These are phyloP conservation scores for Poeciliopsis infans DNA, from an alignment of 2,797 vertebrate species.

Conservation along the genomic window DNA sequence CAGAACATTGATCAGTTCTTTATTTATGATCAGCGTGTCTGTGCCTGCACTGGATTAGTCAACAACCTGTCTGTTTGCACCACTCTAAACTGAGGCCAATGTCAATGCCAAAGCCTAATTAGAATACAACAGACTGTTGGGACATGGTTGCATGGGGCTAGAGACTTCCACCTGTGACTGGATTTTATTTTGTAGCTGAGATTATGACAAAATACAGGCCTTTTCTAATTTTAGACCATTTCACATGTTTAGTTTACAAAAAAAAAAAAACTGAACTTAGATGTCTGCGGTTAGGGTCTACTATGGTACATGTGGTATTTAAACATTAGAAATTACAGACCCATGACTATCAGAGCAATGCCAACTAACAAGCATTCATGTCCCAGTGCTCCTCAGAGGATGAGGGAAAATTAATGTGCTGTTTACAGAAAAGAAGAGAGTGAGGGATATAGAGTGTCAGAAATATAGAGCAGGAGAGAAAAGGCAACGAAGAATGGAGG, in stretches of 20 bases:
- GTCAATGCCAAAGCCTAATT: slow-evolving; percentile 75
- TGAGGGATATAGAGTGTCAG: slow-evolving; percentile 42
- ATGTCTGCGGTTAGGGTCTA: slow-evolving; percentile 7
- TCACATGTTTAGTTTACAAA: neutral
- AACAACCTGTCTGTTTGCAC: slow-evolving; percentile 73
- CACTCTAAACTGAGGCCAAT: slow-evolving; percentile 67
- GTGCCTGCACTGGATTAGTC: slow-evolving; percentile 80
- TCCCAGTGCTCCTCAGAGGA: slow-evolving; percentile 53
- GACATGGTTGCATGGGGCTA: neutral
- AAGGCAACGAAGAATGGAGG: slow-evolving; percentile 71
- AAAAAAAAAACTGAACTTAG: neutral
- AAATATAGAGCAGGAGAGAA: slow-evolving; percentile 39
- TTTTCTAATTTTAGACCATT: neutral
- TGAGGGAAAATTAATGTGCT: slow-evolving; percentile 41
- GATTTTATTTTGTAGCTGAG: neutral
- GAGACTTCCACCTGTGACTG: neutral
- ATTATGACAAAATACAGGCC: neutral
- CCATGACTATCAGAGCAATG: slow-evolving; percentile 44
- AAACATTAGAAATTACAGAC: slow-evolving; percentile 40
- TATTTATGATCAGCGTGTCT: slow-evolving; percentile 78
- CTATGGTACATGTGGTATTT: slow-evolving; percentile 48
- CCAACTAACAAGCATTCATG: slow-evolving; percentile 60
- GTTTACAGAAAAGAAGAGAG: slow-evolving; percentile 34
- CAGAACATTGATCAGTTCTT: slow-evolving; percentile 76
- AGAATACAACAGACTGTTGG: slow-evolving; percentile 43